These are phyloP conservation scores for Neocrepidodera transversa DNA, from an alignment of 2,888 invertebrate genomes.

Conservation along the genomic window DNA sequence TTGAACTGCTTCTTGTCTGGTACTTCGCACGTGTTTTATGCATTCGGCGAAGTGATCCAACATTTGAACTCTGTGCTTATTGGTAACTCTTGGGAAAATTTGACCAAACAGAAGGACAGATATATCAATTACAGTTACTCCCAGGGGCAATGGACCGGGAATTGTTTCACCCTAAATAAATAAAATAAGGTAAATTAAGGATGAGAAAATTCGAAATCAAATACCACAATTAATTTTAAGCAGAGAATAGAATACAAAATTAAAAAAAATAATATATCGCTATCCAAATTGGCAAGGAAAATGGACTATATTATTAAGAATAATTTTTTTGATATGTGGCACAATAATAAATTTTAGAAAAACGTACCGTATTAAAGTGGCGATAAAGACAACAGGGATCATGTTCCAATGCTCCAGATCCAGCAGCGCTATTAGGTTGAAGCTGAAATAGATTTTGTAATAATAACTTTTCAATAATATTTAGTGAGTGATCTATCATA, in stretches of 20 bases:
- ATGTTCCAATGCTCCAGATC: conserved; percentile 96
- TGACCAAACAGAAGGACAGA: conserved; percentile 92
- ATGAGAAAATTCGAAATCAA: no score
- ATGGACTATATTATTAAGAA: background rate
- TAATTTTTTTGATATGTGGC: background rate
- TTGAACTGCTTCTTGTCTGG: conserved; percentile 92
- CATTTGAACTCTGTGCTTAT: conserved; percentile 97
- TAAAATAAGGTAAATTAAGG: conserved; percentile 5
- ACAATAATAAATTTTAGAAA: background rate
- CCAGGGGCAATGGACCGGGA: conserved; percentile 87
- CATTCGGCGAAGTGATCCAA: conserved; percentile 96
- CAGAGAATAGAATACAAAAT: no score
- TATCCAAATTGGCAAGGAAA: background rate
- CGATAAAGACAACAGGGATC: conserved; percentile 93
- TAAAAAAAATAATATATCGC: background rate
- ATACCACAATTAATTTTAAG: no score
- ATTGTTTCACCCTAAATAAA: conserved; percentile 64
- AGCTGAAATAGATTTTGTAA: conserved; percentile 66
- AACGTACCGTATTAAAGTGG: conserved; percentile 64
- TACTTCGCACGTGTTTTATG: conserved; percentile 90
- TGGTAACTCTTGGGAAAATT: conserved; percentile 92
- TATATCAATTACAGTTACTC: conserved; percentile 95
- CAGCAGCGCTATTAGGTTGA: conserved; percentile 92
- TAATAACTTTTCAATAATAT: background rate
- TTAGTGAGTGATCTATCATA: conserved; percentile 13